Percentiles rank a stretch among this genome's conserved stretches.
phyloP scores from a whole-genome alignment of 2,113 vertebrate species.

The Oreotrochilus melanogaster region DNA sequence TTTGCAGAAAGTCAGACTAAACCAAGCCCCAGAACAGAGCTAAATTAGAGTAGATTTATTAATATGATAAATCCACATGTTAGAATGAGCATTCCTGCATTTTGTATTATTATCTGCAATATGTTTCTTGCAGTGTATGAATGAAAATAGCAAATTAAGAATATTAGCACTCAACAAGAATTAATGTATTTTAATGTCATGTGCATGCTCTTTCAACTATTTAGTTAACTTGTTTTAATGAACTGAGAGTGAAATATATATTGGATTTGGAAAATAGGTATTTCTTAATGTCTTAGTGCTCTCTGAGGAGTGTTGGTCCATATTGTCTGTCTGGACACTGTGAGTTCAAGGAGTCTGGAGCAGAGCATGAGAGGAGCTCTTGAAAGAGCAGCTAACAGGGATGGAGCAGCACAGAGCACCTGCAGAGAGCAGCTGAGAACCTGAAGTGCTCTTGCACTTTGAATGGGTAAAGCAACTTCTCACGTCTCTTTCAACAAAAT shows the following conservation, averaged over 20 bases:
- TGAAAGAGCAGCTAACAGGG: neutral
- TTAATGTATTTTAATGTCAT: neutral
- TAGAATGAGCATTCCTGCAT: neutral
- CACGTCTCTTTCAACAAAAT: neutral
- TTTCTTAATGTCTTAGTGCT: neutral
- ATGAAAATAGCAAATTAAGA: neutral
- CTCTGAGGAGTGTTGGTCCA: neutral
- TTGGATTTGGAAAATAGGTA: neutral
- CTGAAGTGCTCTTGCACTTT: neutral
- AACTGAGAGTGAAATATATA: neutral
- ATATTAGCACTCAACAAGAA: neutral
- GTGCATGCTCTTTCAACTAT: neutral
- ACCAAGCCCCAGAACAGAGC: neutral
- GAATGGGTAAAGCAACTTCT: neutral
- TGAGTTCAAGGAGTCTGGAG: neutral
- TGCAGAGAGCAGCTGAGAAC: rapidly evolving
- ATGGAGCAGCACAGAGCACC: neutral
- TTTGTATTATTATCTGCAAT: neutral
- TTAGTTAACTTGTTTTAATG: neutral
- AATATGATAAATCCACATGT: neutral
- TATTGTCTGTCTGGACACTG: rapidly evolving
- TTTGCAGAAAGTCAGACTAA: neutral
- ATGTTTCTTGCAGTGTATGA: neutral
- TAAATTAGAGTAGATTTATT: neutral
- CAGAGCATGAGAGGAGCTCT: neutral